Base-by-base conservation (phyloP, 1,140 invertebrate genomes). In the Lordiphosa stackelbergi region DNA sequence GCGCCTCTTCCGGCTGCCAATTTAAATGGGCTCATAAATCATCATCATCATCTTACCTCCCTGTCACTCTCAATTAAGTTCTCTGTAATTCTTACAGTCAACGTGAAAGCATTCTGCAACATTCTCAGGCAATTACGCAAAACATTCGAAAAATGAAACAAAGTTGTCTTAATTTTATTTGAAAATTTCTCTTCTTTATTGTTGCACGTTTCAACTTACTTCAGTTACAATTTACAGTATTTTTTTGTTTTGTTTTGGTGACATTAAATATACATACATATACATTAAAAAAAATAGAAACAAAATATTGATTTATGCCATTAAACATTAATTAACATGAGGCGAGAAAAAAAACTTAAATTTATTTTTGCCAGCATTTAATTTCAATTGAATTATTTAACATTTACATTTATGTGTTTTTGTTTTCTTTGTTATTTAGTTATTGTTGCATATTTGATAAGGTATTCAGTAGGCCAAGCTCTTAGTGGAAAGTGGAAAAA, bases 131-230 rank as follows among this genome's bases (percentile, higher is more conserved):
- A 40, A 11, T 40, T 40, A 28, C 24, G 24, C 24, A 28, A 28
- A 28, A 19, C 4, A 28, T 24, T 24, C 22, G 22, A 5, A 22
- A 16, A 51, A 13, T 52, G n/a, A 64, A 46, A 64, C 13, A 53
- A 64, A 62, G 52, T 37, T 36, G 10, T 43, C 28, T 35, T 19
- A 58, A 45, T 68, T 69, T 75, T 72, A 59, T 84, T 84, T 77
- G 73, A 79, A 79, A 79, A 79, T 71, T 60, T 53, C 59, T 81
- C 41, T 35, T 51, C 11, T 65, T 81, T 79, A 79, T 79, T 79
- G 75, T 79, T 79, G 75, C 71, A 64, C 71, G 75, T 79, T 79
- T 79, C 75, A 68, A 79, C 71, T 68, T 71, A 63, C 66, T 63
- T 78, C 69, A 73, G 66, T 74, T 68, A 68, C 48, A 47, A 28